Evolutionary conservation across 2,888 invertebrate species (phyloP).

Genomic region (Conchocele bisecta): DNA sequence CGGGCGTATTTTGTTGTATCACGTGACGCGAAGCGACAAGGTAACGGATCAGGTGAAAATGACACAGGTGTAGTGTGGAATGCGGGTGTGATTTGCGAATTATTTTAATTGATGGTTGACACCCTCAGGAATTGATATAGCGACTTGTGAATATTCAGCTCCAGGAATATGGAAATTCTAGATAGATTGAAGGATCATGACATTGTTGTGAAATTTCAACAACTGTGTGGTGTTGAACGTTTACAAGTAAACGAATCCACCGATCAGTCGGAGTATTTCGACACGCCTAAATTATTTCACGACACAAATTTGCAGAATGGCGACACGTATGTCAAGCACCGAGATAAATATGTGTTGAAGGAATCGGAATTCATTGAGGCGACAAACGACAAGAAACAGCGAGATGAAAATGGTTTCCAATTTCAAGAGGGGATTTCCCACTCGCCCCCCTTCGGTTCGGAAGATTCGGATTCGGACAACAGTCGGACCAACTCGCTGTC

Average conservation of each 20-base stretch:
- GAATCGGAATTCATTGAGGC: constrained; percentile 14
- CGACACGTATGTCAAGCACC: constrained; percentile 40
- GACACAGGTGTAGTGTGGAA: too few relatives aligned
- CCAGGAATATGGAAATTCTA: constrained; percentile 44
- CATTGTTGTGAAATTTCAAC: constrained; percentile 58
- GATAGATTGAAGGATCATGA: constrained; percentile 37
- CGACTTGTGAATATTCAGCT: too few relatives aligned
- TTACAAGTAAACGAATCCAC: constrained; percentile 28
- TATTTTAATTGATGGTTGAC: too few relatives aligned
- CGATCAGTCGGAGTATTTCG: background rate
- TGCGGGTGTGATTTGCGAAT: too few relatives aligned
- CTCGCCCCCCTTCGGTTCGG: constrained; percentile 50
- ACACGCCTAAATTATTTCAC: background rate
- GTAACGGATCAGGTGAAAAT: too few relatives aligned
- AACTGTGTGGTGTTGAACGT: constrained; percentile 58
- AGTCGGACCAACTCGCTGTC: constrained; percentile 15
- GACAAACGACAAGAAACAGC: constrained; percentile 3
- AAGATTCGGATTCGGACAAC: constrained; percentile 52
- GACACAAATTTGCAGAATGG: background rate
- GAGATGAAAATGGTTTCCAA: too few relatives aligned
- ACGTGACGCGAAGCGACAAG: too few relatives aligned
- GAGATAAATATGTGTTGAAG: constrained; percentile 39
- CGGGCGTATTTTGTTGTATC: too few relatives aligned
- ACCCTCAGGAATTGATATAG: too few relatives aligned
- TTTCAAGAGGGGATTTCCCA: too few relatives aligned